Evolutionary conservation across 2,797 vertebrate species (phyloP).

Genomic region (Peromyscus aztecus): DNA sequence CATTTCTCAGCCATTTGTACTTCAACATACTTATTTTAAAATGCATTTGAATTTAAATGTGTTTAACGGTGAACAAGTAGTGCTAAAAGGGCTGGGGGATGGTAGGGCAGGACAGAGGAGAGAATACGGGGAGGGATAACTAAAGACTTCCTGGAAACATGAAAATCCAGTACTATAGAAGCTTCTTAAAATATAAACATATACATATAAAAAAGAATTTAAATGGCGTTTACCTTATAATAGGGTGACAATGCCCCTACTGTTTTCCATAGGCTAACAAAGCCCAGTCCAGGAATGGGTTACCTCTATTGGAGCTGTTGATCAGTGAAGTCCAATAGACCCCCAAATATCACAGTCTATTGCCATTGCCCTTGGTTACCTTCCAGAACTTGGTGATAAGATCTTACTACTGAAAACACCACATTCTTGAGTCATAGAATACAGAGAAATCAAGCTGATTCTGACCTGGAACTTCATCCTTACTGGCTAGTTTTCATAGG

Average conservation of each 20-base stretch:
- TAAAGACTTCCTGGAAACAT: neutral
- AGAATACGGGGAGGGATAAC: neutral
- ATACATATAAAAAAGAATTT: neutral
- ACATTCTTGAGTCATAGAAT: neutral
- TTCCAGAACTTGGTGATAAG: neutral
- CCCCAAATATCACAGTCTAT: too few species aligned
- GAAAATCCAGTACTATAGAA: neutral
- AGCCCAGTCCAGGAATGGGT: neutral
- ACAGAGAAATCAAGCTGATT: neutral
- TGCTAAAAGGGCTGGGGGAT: neutral
- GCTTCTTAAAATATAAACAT: neutral
- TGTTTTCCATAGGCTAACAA: neutral
- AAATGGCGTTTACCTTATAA: neutral
- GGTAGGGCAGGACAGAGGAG: neutral
- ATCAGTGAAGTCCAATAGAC: neutral
- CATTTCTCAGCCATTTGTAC: neutral
- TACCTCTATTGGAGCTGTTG: neutral
- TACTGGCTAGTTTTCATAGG: neutral
- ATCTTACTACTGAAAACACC: neutral
- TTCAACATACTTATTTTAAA: neutral
- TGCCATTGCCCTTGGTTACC: neutral
- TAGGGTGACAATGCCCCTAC: neutral
- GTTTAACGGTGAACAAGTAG: neutral
- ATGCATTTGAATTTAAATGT: neutral
- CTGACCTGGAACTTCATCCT: neutral